phyloP scores from a whole-genome alignment of 2,797 vertebrate species.

The Netta rufina region DNA sequence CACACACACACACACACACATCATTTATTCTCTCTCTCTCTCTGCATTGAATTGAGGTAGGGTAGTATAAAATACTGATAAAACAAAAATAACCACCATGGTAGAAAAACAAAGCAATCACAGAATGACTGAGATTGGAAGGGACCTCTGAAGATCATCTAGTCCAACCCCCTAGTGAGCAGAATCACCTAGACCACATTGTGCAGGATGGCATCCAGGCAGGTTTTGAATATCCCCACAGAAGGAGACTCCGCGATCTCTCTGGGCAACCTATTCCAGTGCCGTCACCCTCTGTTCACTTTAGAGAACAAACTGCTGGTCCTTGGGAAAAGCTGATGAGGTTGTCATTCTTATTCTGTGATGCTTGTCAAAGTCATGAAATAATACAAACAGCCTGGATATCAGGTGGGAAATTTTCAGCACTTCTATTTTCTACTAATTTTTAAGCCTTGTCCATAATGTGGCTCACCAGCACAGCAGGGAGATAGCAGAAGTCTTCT shows the following conservation, averaged over 20 bases:
- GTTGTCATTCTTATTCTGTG: neutral
- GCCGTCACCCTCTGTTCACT: neutral
- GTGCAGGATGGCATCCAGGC: no score
- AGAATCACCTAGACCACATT: no score
- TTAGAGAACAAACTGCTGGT: neutral
- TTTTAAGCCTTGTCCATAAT: neutral
- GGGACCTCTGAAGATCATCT: no score
- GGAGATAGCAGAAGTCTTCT: neutral
- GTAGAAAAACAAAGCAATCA: neutral
- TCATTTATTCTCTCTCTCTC: neutral
- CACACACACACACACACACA: neutral
- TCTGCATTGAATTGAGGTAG: neutral
- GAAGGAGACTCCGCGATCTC: no score
- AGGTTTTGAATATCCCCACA: no score
- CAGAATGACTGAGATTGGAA: no score
- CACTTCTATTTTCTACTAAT: neutral
- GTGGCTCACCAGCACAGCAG: neutral
- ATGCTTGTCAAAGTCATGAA: neutral
- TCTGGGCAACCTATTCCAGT: no score
- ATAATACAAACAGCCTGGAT: neutral
- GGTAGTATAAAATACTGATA: neutral
- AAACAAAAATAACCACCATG: neutral
- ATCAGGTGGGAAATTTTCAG: neutral
- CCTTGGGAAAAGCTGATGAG: neutral
- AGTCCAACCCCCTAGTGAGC: no score